These are phyloP conservation scores for Drosophila multiciliata DNA, from an alignment of 2,888 invertebrate species.

Conservation along the genomic window DNA sequence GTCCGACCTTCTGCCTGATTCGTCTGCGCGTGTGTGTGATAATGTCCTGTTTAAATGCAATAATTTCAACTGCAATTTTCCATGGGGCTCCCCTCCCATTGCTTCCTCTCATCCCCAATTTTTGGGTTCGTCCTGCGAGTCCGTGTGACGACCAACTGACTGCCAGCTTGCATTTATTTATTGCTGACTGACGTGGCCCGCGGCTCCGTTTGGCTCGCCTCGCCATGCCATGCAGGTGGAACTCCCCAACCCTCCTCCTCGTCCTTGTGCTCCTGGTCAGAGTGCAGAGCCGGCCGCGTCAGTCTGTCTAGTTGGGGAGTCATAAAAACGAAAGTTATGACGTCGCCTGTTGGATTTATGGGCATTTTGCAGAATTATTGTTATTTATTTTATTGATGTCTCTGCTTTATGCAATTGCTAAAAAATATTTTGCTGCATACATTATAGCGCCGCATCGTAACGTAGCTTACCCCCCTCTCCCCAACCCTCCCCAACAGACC, in stretches of 20 bases:
- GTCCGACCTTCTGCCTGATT: conserved; percentile 8
- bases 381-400: conserved; percentile 81
- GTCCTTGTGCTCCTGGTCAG: neutral
- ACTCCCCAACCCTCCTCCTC: neutral
- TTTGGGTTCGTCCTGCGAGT: conserved; percentile 39
- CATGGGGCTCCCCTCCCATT: neutral
- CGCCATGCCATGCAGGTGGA: conserved; percentile 61
- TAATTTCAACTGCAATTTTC: conserved; percentile 79
- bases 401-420: conserved; percentile 68
- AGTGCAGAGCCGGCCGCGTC: conserved; percentile 40
- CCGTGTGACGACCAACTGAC: conserved; percentile 77
- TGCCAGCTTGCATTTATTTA: conserved; percentile 83
- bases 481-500: neutral
- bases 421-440: conserved; percentile 76
- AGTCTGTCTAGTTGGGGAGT: conserved; percentile 77
- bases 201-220: conserved; percentile 17
- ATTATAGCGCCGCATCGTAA: conserved; percentile 50
- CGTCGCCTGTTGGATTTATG: conserved; percentile 82
- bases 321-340: conserved; percentile 84
- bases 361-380: conserved; percentile 82
- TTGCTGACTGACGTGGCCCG: conserved; percentile 78
- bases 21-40: conserved; percentile 57
- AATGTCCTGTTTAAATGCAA: conserved; percentile 82
- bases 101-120: conserved; percentile 6
- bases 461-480: neutral